Conservation (phyloP, 2,888 invertebrate genomes). For the Sericinus montela region DNA sequence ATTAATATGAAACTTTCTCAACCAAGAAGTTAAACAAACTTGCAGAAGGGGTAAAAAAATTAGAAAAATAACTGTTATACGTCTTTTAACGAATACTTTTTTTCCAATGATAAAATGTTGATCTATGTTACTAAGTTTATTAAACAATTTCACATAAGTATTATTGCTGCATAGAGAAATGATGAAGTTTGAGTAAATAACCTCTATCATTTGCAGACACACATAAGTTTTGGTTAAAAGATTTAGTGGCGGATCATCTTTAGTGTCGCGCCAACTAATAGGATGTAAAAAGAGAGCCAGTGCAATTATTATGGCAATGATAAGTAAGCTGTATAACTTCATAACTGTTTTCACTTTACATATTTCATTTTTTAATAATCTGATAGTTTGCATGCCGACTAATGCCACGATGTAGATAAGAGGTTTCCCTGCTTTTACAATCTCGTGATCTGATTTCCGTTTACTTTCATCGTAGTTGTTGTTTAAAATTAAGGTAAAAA, state of each 20-base stretch:
- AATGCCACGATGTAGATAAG: constrained; percentile 37
- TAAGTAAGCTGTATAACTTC: constrained; percentile 36
- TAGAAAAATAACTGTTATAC: constrained; percentile 30
- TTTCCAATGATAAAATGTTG: constrained; percentile 32
- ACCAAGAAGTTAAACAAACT: constrained; percentile 25
- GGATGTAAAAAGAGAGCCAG: constrained; percentile 31
- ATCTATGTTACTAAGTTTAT: constrained; percentile 39
- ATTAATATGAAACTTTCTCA: constrained; percentile 33
- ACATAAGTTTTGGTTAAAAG: constrained; percentile 41
- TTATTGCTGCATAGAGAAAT: constrained; percentile 34
- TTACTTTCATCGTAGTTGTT: constrained; percentile 17
- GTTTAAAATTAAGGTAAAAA: constrained; percentile 26
- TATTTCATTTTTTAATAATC: constrained; percentile 30
- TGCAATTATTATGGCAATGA: constrained; percentile 27
- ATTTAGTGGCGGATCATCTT: constrained; percentile 43
- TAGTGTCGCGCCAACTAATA: constrained; percentile 37
- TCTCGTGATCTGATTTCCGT: constrained; percentile 26
- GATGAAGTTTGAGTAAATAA: constrained; percentile 34
- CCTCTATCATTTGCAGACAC: constrained; percentile 34
- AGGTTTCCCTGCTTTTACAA: constrained; percentile 40
- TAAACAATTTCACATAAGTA: constrained; percentile 38
- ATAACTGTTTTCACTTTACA: constrained; percentile 25
- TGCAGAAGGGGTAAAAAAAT: constrained; percentile 30
- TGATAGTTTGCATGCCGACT: constrained; percentile 40
- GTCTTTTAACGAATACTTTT: constrained; percentile 30